phyloP scores from a whole-genome alignment of 2,888 invertebrate species.

The Cabera pusaria region DNA sequence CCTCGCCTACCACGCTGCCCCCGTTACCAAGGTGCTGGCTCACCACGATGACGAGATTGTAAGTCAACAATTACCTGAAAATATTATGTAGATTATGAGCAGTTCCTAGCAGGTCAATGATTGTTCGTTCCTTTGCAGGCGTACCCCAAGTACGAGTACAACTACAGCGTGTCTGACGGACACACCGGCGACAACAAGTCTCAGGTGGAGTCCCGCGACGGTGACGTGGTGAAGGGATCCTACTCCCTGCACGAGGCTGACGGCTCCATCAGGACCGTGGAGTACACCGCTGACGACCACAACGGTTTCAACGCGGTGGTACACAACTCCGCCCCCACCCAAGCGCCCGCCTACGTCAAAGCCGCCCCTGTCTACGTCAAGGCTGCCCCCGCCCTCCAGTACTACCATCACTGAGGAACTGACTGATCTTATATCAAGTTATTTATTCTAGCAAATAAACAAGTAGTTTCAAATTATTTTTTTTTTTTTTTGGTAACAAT shows the following conservation, averaged over 20 bases:
- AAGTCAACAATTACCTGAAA: constrained; percentile 27
- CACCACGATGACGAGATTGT: constrained; percentile 44
- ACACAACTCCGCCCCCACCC: constrained; percentile 57
- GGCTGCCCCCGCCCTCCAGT: constrained; percentile 35
- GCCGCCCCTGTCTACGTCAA: constrained; percentile 61
- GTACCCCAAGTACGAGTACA: constrained; percentile 76
- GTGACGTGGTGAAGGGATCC: constrained; percentile 80
- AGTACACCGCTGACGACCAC: constrained; percentile 81
- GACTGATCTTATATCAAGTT: too few relatives aligned
- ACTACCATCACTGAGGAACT: too few relatives aligned
- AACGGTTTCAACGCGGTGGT: constrained; percentile 73
- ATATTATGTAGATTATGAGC: neutral
- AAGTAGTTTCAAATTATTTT: too few relatives aligned
- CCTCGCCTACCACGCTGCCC: constrained; percentile 47
- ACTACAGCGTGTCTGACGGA: constrained; percentile 80
- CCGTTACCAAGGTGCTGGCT: constrained; percentile 39
- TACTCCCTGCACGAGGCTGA: constrained; percentile 83
- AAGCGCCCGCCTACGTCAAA: constrained; percentile 52
- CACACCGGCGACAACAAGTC: constrained; percentile 83
- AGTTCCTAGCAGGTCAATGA: neutral
- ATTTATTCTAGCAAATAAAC: too few relatives aligned
- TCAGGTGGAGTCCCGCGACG: constrained; percentile 79
- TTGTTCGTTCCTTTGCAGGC: constrained; percentile 41
- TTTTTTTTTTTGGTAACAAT: too few relatives aligned
- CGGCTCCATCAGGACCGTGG: constrained; percentile 80